Evolutionary conservation across 2,888 invertebrate genomes (phyloP).

Genomic region (Synanthedon vespiformis): DNA sequence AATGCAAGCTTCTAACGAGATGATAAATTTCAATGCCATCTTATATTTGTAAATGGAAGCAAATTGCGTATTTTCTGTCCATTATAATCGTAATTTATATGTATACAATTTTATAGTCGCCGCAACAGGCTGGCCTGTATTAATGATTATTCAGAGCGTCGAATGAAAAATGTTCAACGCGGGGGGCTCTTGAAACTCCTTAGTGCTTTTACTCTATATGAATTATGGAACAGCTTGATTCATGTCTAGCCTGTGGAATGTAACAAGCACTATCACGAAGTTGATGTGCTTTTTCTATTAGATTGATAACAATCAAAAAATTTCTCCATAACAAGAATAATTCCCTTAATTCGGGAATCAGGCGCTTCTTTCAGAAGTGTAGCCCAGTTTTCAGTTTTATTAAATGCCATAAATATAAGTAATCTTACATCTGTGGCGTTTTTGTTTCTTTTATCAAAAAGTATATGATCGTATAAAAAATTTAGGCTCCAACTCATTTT

Average conservation of each 20-base stretch:
- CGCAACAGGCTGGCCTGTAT: conserved; percentile 18
- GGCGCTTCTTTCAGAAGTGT: no score
- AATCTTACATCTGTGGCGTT: no score
- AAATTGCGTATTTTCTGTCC: conserved; percentile 18
- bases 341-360: no score
- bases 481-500: no score
- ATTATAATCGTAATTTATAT: neutral
- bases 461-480: no score
- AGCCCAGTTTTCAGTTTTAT: no score
- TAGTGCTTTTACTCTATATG: conserved; percentile 45
- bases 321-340: no score
- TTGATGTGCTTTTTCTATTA: neutral
- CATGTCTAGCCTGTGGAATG: conserved; percentile 39
- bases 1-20: neutral
- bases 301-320: no score
- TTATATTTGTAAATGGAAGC: conserved; percentile 4
- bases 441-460: no score
- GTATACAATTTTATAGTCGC: neutral
- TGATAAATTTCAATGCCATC: neutral
- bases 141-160: conserved; percentile 30
- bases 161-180: conserved; percentile 57
- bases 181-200: conserved; percentile 44
- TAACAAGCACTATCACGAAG: conserved; percentile 12
- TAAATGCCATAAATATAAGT: no score
- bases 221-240: conserved; percentile 59